Evolutionary conservation across 1,140 invertebrate genomes (phyloP).

Genomic region (Prorops nasuta): DNA sequence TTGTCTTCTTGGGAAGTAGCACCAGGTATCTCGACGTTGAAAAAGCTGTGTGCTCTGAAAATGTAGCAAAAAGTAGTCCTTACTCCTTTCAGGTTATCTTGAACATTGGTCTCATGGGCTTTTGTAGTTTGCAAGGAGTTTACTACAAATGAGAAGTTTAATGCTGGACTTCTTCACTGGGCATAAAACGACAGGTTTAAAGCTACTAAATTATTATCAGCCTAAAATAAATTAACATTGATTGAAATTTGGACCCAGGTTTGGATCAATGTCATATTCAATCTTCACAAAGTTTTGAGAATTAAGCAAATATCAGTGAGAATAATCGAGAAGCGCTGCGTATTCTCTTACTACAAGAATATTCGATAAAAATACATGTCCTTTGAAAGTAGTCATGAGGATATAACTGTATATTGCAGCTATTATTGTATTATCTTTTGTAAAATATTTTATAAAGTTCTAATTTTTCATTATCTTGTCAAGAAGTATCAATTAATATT

Average conservation of each 20-base stretch:
- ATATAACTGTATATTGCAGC: too few relatives aligned
- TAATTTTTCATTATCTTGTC: too few relatives aligned
- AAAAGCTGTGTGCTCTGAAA: conserved; percentile 19
- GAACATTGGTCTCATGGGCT: conserved; percentile 4
- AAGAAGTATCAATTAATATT: too few relatives aligned
- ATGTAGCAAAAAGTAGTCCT: conserved; percentile 33
- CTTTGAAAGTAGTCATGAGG: too few relatives aligned
- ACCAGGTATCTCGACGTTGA: conserved; percentile 20
- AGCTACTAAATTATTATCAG: background rate
- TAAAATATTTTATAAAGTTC: too few relatives aligned
- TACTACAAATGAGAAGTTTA: background rate
- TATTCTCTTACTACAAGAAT: too few relatives aligned
- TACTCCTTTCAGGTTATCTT: conserved; percentile 36
- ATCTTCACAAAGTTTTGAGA: conserved; percentile 1
- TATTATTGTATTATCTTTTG: too few relatives aligned
- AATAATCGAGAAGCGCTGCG: too few relatives aligned
- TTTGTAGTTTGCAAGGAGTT: conserved; percentile 3
- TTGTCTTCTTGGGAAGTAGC: conserved; percentile 15
- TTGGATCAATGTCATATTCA: background rate
- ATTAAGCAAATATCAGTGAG: too few relatives aligned
- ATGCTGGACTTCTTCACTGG: background rate
- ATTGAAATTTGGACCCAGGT: background rate
- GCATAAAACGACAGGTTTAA: too few relatives aligned
- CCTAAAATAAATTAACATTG: background rate
- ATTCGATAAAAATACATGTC: too few relatives aligned